Evolutionary conservation across 1,140 invertebrate species (phyloP), one percentile per base, ranked within the genome.

Genomic region (Bactericera cockerelli): DNA sequence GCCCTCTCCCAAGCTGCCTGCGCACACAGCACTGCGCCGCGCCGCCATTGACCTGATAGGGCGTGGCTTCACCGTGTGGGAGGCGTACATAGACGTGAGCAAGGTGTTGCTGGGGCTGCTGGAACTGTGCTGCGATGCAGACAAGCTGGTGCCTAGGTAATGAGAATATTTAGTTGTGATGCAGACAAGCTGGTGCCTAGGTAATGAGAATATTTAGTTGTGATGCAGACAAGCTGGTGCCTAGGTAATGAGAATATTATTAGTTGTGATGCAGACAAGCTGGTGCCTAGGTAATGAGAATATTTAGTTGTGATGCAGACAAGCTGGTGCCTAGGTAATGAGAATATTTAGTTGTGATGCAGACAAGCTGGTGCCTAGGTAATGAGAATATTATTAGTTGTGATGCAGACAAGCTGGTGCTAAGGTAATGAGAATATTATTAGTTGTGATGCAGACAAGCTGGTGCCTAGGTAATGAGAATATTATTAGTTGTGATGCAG

Each of bases 61-160:
- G 1, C 79, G 95, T 54, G 96, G 96, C 25, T 99, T 99, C 70
- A 93, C 90, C 0, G 92, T 98, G 0, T 99, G 96, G 96, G 94
- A 99, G 71, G 93, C 94, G 0, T 96, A 98, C 72, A 70, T 99
- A 21, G 95, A 99, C 72, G 93, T 98, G 54, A 94, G 93, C 28
- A 92, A 92, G 72, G 87, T 96, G 25, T 72, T 96, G 21, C 73
- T 94, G 1, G 89, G 89, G 57, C 73, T 98, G 2, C 73, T 99
- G 33, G 93, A 98, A 71, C 82, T 98, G 70, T 95, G 93, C 69
- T 91, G 91, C 55, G 91, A 96, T 68, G 85, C 88, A 1, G 92
- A 96, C 66, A 89, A 88, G 70, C 75, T 94, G 36, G 87, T 95
- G 19, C 92, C 92, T 8, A 81, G 77, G 75, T 80, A 31, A 13